Evolutionary conservation across 2,797 vertebrate genomes (phyloP).

Genomic region (Brotula barbata): DNA sequence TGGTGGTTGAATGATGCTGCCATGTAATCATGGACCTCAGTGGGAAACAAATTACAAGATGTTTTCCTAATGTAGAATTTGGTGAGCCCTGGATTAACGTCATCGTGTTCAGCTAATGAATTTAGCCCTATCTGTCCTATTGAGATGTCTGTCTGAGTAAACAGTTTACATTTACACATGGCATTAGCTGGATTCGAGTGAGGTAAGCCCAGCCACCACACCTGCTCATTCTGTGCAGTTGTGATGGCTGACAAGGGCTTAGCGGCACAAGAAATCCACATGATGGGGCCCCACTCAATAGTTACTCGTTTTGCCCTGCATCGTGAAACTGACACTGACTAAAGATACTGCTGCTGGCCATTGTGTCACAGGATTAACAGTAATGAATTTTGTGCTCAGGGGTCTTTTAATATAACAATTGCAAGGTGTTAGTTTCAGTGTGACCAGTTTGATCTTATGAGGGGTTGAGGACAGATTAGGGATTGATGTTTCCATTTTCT

Average conservation of each 20-base stretch:
- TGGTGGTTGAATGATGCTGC: constrained; percentile 47
- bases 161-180: constrained; percentile 47
- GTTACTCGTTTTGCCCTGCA: not conserved
- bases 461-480: not conserved
- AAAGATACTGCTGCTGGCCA: constrained; percentile 10
- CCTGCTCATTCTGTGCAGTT: constrained; percentile 43
- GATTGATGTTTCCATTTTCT: too few species aligned
- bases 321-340: constrained; percentile 8
- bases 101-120: constrained; percentile 59
- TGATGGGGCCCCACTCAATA: constrained; percentile 1
- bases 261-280: constrained; percentile 8
- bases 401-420: constrained; percentile 23
- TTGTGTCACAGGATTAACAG: constrained; percentile 39
- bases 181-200: constrained; percentile 28
- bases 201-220: constrained; percentile 39
- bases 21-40: constrained; percentile 62
- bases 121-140: constrained; percentile 44
- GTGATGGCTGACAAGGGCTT: constrained; percentile 29
- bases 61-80: constrained; percentile 58
- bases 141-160: constrained; percentile 55
- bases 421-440: constrained; percentile 9
- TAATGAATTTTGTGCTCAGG: constrained; percentile 32
- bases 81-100: constrained; percentile 63
- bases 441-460: constrained; percentile 5
- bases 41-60: constrained; percentile 67